Percentiles rank a stretch among this genome's conserved stretches.
Conservation (phyloP, 2,888 invertebrate genomes). For the Baronia brevicornis region DNA sequence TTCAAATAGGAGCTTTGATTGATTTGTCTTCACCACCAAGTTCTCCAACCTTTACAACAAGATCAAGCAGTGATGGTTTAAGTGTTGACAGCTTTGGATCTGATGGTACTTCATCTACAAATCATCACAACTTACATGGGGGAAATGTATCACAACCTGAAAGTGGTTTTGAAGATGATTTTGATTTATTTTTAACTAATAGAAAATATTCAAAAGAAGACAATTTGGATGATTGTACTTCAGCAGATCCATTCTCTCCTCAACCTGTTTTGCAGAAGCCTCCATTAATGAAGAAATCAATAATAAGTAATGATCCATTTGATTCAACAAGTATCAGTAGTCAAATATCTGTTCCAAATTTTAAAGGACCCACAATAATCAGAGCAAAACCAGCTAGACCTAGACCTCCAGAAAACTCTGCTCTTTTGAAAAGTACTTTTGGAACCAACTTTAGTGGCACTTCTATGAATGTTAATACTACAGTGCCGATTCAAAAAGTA, state of each 20-base stretch:
- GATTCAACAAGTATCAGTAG: slow-evolving; percentile 74
- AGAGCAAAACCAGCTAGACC: slow-evolving; percentile 77
- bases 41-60: slow-evolving; percentile 83
- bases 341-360: slow-evolving; percentile 34
- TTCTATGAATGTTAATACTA: slow-evolving; percentile 60
- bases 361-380: slow-evolving; percentile 84
- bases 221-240: slow-evolving; percentile 70
- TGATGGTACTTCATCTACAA: slow-evolving; percentile 77
- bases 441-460: slow-evolving; percentile 41
- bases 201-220: slow-evolving; percentile 56
- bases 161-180: slow-evolving; percentile 90
- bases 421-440: slow-evolving; percentile 56
- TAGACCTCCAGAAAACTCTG: slow-evolving; percentile 69
- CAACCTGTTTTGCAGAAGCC: slow-evolving; percentile 44
- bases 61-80: slow-evolving; percentile 84
- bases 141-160: slow-evolving; percentile 83
- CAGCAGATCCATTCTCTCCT: slow-evolving; percentile 75
- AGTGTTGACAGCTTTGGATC: slow-evolving; percentile 86
- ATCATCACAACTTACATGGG: slow-evolving; percentile 72
- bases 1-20: slow-evolving; percentile 77
- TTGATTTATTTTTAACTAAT: slow-evolving; percentile 78
- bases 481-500: slow-evolving; percentile 60
- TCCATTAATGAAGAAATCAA: slow-evolving; percentile 64
- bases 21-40: slow-evolving; percentile 83
- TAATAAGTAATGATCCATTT: slow-evolving; percentile 78